Evolutionary conservation across 2,888 invertebrate species (phyloP), one percentile per base, ranked within the genome.

Genomic region (Dichetophora obliterata): DNA sequence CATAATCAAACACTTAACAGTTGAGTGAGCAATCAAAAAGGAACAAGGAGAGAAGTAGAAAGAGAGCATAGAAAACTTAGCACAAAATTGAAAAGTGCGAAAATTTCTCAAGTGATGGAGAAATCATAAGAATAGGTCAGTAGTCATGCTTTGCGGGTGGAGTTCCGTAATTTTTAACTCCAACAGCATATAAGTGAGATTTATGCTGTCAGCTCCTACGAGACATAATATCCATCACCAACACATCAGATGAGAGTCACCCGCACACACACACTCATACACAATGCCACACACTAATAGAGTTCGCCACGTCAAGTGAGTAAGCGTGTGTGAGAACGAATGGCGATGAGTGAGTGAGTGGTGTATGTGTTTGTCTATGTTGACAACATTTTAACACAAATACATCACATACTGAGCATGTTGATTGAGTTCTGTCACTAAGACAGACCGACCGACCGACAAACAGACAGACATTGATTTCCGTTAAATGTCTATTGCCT

Each of bases 1-100:
- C 81, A 84, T 83, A 86, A 85, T 86, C 85, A 86, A 86, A 85
- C 85, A 85, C 86, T 86, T 86, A 84, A 85, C 86, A 82, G 83
- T 83, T 85, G 84, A 86, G 80, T 85, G 86, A 82, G 79, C 83
- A 73, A 24, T 24, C 54, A 54, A 16, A 59, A 14, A 11, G 11
- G 14, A 11, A 27, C n/a, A 6, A 52, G 52, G 37, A 63, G 43
- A 75, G 24, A 72, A 66, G 50, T 24, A n/a, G 48, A 9, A 43
- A 31, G 22, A 34, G 69, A 54, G 50, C 43, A 43, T 31, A 76
- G 27, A 19, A 71, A 59, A 61, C 70, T 66, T 68, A 48, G 34
- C 52, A 43, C 4, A 5, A 27, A 52, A 61, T 59, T 61, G 61
- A 72, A 72, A 72, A 48, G 52, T 19, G 59, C 9, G 43, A 70